Evolutionary conservation across 2,888 invertebrate species (phyloP), one percentile per base, ranked within the genome.

Genomic region (Hypselothyrea guttata): DNA sequence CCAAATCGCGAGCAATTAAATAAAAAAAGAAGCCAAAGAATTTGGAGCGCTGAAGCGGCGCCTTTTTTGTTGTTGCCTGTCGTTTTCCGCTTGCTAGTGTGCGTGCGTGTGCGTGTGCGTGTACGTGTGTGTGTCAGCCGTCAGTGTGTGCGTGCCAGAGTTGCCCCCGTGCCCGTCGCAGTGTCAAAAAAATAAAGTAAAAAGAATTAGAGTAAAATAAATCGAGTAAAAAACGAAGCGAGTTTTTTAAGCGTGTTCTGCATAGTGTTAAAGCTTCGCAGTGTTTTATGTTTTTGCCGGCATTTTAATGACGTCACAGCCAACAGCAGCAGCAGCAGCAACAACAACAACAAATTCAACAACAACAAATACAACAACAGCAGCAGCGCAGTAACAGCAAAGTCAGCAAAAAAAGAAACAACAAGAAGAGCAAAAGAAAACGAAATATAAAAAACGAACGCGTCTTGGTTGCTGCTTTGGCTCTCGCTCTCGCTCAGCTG

Each of bases 231-330:
- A 60, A 53, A 48, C 48, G 55, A 42, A 61, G 46, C 40, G 30
- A 30, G 30, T 27, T 27, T 30, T 9, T 7, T 30, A 2, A n/a
- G 15, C 46, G 62, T 57, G 52, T 41, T 28, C 27, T 34, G 49
- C 30, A 28, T 56, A 48, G 48, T 49, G 54, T 49, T 53, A 38
- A 47, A 41, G 35, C 38, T 38, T 47, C 46, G 38, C 42, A 35
- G 48, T 27, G 40, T 38, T 45, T 66, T 46, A 48, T 62, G 57
- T 70, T 62, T 70, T 66, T 71, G 62, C 84, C 78, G 78, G 78
- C 78, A 74, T 77, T 70, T 79, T 84, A 72, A 84, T 78, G 78
- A 79, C 78, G 84, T 78, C 78, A 78, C 77, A 58, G 46, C 66
- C 55, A 56, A 11, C 62, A 47, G 52, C 51, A 59, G 27, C 59